Base-by-base conservation (phyloP, 1,140 invertebrate genomes). In the Caenorhabditis remanei region DNA sequence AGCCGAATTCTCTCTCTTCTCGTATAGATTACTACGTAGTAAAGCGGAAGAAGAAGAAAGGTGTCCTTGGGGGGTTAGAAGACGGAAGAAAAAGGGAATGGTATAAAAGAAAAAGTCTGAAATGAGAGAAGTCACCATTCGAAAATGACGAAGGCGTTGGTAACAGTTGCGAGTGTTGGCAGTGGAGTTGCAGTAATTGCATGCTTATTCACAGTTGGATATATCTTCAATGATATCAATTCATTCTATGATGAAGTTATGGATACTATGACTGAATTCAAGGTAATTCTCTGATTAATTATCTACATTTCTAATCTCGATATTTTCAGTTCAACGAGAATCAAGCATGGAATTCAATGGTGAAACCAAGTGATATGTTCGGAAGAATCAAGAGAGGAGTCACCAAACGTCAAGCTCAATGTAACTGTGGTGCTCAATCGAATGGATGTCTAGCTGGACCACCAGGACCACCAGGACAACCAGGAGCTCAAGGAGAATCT, bases 151-250 rank as follows among this genome's bases (percentile, higher is more conserved):
- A 85, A 85, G 19, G 65, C 48, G 40, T 48, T 87, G 40, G 87
- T 87, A 32, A 63, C 50, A 61, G 56, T 83, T 11, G 87, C 83
- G 48, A 75, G 61, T 19, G 46, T 65, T 14, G 61, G 83, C 48
- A 87, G 87, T 24, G 87, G 87, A 56, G 56, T 87, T 48, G 87
- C 83, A 16, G 71, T 88, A 19, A 7, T 88, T 40, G 85, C 24
- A 9, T 85, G 71, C 65, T 50, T 88, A 2, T 46, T 88, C 55
- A 21, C 53, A 46, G 85, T 88, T 56, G 87, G 32, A 61, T 43
- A 24, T 55, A 56, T 87, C 85, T 88, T 83, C 87, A 79, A 87
- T 55, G 86, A 87, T 41, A 87, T 87, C 86, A 88, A 88, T 55
- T 43, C 53, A 19, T 84, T 88, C 56, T 87, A 86, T 61, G 87